phyloP scores from a whole-genome alignment of 2,113 vertebrate genomes.

The Paratilapia polleni region DNA sequence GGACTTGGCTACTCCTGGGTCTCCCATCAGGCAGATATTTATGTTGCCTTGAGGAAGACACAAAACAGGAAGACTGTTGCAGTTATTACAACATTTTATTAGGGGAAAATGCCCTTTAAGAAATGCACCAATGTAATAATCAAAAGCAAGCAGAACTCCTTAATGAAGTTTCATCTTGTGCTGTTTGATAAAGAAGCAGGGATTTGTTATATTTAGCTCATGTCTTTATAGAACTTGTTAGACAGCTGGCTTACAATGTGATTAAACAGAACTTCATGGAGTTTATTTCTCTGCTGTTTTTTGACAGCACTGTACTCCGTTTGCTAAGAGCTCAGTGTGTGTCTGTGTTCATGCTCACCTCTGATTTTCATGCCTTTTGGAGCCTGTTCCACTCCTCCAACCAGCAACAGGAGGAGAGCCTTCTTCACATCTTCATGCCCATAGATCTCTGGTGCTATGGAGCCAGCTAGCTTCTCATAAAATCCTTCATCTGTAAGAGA shows the following conservation, averaged over 20 bases:
- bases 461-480: conserved; percentile 90
- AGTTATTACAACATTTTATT: not conserved
- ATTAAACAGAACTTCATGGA: not conserved
- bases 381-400: conserved; percentile 90
- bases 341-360: conserved; percentile 76
- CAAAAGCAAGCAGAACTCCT: not conserved
- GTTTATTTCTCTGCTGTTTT: not conserved
- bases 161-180: not conserved
- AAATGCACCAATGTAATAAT: not conserved
- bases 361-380: conserved; percentile 94
- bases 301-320: not conserved
- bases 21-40: conserved; percentile 96
- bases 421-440: conserved; percentile 97
- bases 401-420: conserved; percentile 88
- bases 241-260: not conserved
- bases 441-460: conserved; percentile 93
- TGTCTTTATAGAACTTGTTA: not conserved
- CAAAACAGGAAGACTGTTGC: not conserved
- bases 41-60: conserved; percentile 83
- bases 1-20: conserved; percentile 94
- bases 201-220: not conserved
- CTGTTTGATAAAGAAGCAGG: not conserved
- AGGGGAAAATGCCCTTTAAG: not conserved
- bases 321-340: not conserved
- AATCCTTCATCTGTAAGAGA: conserved; percentile 87